phyloP scores from a whole-genome alignment of 2,113 vertebrate genomes.

The Oostethus manadensis region DNA sequence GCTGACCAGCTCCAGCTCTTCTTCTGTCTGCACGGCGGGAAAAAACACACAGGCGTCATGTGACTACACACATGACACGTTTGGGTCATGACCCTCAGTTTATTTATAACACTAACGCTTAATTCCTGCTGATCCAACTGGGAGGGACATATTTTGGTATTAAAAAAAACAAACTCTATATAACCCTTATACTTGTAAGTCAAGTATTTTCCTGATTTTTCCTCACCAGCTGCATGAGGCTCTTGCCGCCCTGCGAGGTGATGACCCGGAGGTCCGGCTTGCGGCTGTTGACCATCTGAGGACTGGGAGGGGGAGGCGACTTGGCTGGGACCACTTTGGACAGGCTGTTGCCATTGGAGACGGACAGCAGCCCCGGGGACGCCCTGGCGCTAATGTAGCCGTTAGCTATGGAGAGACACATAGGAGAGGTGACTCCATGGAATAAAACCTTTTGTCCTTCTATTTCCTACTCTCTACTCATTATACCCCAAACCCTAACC shows the following conservation, averaged over 20 bases:
- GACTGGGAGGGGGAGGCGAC: constrained; percentile 77
- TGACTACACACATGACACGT: not conserved
- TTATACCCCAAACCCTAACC: too few species aligned
- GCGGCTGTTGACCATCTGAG: constrained; percentile 81
- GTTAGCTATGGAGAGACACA: constrained; percentile 73
- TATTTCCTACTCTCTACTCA: too few species aligned
- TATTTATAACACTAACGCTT: not conserved
- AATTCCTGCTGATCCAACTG: not conserved
- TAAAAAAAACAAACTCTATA: too few species aligned
- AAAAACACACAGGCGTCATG: constrained; percentile 1
- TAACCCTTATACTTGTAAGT: not conserved
- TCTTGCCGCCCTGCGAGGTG: constrained; percentile 90
- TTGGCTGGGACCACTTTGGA: constrained; percentile 89
- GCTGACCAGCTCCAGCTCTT: constrained; percentile 97
- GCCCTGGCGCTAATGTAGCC: constrained; percentile 92
- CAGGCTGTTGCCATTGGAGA: constrained; percentile 88
- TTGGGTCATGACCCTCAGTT: not conserved
- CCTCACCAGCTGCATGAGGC: constrained; percentile 94
- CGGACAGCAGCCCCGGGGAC: constrained; percentile 83
- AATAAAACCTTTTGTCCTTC: not conserved
- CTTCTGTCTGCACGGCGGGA: constrained; percentile 81
- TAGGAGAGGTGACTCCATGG: not conserved
- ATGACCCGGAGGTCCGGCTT: constrained; percentile 94
- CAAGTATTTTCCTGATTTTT: not conserved
- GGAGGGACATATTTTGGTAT: too few species aligned